These are phyloP conservation scores for Corbicula japonica DNA, from an alignment of 2,888 invertebrate species.

Conservation along the genomic window DNA sequence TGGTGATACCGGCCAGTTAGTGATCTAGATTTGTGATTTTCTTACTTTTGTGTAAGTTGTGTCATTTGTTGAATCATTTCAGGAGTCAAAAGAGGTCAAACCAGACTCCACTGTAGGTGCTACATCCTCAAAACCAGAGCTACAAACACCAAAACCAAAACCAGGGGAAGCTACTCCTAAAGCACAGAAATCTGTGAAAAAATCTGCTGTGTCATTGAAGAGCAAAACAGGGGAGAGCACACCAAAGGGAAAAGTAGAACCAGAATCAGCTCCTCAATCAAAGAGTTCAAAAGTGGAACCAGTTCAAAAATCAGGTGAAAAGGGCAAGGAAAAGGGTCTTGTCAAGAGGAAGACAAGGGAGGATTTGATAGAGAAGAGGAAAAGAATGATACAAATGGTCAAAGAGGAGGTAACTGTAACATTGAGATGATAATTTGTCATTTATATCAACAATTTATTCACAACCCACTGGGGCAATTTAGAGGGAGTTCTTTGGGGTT, in stretches of 20 bases:
- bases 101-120: conserved; percentile 39
- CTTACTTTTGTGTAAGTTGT: no score
- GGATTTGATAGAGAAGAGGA: conserved; percentile 52
- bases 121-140: background rate
- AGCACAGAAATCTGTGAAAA: conserved; percentile 7
- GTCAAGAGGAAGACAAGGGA: conserved; percentile 23
- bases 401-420: conserved; percentile 55
- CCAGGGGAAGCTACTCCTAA: conserved; percentile 18
- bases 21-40: no score
- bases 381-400: conserved; percentile 50
- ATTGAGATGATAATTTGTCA: no score
- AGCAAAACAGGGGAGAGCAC: conserved; percentile 19
- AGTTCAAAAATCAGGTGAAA: conserved; percentile 16
- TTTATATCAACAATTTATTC: no score
- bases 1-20: no score
- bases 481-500: no score
- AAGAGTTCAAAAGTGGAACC: conserved; percentile 22
- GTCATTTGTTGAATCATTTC: background rate
- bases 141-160: background rate
- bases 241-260: conserved; percentile 12
- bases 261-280: conserved; percentile 5
- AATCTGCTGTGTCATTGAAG: conserved; percentile 9
- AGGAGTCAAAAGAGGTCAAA: conserved; percentile 17
- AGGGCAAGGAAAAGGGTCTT: background rate
- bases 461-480: no score